Percentiles rank a stretch among this genome's conserved stretches.
Conservation (phyloP, 2,888 invertebrate species). For the Nycteola revayana region DNA sequence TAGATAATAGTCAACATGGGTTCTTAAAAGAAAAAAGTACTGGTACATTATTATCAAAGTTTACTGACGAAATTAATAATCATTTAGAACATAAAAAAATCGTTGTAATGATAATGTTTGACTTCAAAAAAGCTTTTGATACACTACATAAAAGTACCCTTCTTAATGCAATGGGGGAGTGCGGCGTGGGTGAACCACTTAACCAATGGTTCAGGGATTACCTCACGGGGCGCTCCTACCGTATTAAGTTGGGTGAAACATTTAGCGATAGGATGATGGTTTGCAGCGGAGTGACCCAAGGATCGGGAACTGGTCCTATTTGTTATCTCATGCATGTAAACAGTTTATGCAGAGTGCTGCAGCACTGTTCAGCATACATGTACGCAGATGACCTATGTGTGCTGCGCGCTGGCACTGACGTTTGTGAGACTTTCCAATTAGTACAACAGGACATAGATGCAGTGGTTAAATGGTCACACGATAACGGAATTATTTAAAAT, state of each 20-base stretch:
- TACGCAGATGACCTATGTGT: too few species aligned
- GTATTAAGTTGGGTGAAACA: conserved; percentile 1
- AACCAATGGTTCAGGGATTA: conserved; percentile 4
- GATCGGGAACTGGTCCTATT: too few species aligned
- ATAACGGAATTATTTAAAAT: too few species aligned
- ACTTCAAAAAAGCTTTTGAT: conserved; percentile 8
- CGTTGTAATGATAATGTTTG: background rate
- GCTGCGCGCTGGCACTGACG: too few species aligned
- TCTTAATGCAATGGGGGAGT: conserved; percentile 2
- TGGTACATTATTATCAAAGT: background rate
- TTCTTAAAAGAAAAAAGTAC: conserved; percentile 5
- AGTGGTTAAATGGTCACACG: too few species aligned
- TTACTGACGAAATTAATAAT: conserved; percentile 5
- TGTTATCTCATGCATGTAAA: too few species aligned
- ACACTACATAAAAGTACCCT: conserved; percentile 3
- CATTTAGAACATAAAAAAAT: conserved; percentile 1
- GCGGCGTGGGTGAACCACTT: conserved; percentile 4
- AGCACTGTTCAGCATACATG: too few species aligned
- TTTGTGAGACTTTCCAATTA: too few species aligned
- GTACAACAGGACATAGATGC: too few species aligned
- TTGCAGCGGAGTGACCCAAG: conserved; percentile 2
- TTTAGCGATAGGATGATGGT: background rate
- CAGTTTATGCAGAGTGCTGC: too few species aligned
- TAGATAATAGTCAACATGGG: conserved; percentile 3
- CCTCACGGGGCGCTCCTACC: conserved; percentile 4